Conservation (phyloP, 2,797 vertebrate species). For the Loriculus beryllinus region DNA sequence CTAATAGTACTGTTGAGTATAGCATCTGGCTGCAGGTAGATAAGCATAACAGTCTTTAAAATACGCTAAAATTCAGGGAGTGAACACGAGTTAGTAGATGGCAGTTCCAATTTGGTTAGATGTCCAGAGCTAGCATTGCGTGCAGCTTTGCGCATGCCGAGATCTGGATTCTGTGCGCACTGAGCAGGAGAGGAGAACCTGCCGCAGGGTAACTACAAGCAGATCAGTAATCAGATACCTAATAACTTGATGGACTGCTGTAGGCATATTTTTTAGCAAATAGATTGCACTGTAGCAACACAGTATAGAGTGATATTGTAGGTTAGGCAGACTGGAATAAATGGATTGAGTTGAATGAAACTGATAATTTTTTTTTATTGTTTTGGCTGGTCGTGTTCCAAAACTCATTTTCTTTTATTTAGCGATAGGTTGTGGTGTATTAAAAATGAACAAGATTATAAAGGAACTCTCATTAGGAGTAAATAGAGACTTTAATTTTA, state of each 20-base stretch:
- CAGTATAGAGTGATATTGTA: not conserved
- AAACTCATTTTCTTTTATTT: not conserved
- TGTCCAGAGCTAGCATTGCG: not conserved
- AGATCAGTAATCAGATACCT: not conserved
- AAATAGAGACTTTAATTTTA: not conserved
- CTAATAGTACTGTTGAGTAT: not conserved
- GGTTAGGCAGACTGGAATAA: not conserved
- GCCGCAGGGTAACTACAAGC: not conserved
- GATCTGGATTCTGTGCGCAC: not conserved
- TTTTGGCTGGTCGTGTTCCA: not conserved
- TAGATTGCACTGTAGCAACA: not conserved
- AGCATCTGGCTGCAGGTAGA: not conserved
- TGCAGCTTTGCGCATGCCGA: rapidly evolving
- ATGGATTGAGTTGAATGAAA: not conserved
- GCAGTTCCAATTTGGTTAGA: not conserved
- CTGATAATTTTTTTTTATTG: not conserved
- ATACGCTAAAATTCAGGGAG: not conserved
- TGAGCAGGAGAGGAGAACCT: not conserved
- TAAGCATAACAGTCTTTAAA: not conserved
- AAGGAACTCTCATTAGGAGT: not conserved
- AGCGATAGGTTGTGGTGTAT: not conserved
- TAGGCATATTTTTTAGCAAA: not conserved
- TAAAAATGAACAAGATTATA: not conserved
- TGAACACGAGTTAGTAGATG: not conserved
- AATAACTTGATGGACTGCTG: not conserved